phyloP scores from a whole-genome alignment of 2,113 vertebrate genomes.

The Nipponia nippon region DNA sequence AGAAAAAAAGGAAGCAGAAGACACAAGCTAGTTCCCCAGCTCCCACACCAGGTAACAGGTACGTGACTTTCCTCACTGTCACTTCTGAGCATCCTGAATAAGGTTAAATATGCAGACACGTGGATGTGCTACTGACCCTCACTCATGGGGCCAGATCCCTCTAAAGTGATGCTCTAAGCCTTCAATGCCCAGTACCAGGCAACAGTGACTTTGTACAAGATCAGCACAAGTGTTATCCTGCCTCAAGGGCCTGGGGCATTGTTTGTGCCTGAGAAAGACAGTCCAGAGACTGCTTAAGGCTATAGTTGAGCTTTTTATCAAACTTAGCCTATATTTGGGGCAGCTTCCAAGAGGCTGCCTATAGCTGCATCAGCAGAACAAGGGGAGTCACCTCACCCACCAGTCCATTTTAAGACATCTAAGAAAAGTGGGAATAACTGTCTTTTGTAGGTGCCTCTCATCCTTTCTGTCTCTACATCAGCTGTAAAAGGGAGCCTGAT shows the following conservation, averaged over 20 bases:
- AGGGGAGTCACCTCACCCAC: background rate
- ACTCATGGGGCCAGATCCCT: background rate
- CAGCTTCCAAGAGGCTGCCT: background rate
- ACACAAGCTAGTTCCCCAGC: background rate
- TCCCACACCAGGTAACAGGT: background rate
- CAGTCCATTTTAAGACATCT: background rate
- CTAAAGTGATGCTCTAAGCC: background rate
- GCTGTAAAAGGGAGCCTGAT: background rate
- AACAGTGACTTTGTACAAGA: background rate
- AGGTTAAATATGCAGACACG: background rate
- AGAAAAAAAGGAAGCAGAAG: background rate
- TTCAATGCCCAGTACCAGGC: background rate
- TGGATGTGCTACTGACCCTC: background rate
- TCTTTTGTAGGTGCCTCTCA: background rate
- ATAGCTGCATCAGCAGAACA: background rate
- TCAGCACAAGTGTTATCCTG: background rate
- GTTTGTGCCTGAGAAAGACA: background rate
- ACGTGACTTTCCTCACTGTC: background rate
- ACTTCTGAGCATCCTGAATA: background rate
- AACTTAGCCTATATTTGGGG: background rate
- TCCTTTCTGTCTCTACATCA: background rate
- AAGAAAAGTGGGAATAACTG: background rate
- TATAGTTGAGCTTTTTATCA: background rate
- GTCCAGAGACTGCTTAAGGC: background rate
- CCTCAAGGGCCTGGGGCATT: background rate